Conservation (phyloP, 1,140 invertebrate species). For the Saccostrea echinata region DNA sequence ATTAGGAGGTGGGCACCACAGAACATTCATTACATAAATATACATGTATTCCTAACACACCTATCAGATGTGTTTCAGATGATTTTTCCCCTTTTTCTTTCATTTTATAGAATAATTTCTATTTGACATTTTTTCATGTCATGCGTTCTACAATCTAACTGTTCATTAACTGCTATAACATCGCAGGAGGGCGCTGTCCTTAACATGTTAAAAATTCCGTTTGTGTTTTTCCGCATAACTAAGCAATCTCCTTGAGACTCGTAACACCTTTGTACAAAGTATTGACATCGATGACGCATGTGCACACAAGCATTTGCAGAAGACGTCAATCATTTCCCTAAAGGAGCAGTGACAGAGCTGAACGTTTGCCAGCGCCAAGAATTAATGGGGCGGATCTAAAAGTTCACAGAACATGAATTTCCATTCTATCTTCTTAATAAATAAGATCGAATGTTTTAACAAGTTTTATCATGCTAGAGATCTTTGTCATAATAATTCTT, state of each 20-base stretch:
- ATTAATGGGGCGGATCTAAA: neutral
- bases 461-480: too few species aligned
- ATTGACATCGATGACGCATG: neutral
- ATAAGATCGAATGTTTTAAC: too few species aligned
- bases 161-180: neutral
- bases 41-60: too few species aligned
- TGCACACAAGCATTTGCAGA: neutral
- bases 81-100: too few species aligned
- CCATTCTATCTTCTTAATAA: too few species aligned
- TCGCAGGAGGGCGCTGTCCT: neutral
- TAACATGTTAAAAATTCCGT: neutral
- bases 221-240: slow-evolving; percentile 15
- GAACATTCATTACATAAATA: too few species aligned
- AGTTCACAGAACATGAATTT: too few species aligned
- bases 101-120: too few species aligned
- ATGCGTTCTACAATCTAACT: too few species aligned
- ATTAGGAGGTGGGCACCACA: too few species aligned
- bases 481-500: neutral
- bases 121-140: too few species aligned
- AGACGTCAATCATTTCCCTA: neutral
- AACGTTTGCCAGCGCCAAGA: neutral
- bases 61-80: too few species aligned
- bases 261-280: neutral
- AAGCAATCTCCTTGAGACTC: neutral
- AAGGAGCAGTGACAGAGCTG: neutral